Conservation (phyloP, 1,140 invertebrate species). For the Bursaphelenchus mucronatus region DNA sequence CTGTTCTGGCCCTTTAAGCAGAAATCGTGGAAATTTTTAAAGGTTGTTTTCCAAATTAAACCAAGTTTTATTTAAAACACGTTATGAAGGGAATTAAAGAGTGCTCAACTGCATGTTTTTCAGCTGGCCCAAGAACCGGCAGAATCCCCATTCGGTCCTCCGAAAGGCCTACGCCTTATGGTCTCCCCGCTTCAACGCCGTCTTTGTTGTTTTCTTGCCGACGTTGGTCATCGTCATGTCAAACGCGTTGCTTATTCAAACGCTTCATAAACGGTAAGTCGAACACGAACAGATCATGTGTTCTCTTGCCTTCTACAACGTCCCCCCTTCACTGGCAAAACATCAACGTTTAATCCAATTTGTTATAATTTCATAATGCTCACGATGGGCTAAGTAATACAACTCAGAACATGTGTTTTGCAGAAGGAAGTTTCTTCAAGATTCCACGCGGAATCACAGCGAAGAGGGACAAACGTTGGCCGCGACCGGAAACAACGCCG, state of each 20-base stretch:
- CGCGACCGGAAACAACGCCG: background rate
- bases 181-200: constrained; percentile 21
- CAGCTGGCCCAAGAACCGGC: constrained; percentile 15
- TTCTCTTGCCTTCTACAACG: no score
- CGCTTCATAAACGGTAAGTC: constrained; percentile 20
- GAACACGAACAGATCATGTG: background rate
- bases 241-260: constrained; percentile 22
- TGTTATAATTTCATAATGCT: background rate
- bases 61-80: no score
- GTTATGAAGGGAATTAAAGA: no score
- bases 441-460: constrained; percentile 13
- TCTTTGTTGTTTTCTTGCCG: constrained; percentile 28
- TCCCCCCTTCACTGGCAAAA: background rate
- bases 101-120: constrained; percentile 3
- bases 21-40: no score
- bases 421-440: constrained; percentile 19
- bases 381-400: background rate
- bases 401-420: background rate
- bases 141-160: constrained; percentile 14
- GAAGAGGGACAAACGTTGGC: constrained; percentile 2
- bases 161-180: constrained; percentile 15
- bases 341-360: background rate
- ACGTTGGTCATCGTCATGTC: constrained; percentile 23
- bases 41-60: no score
- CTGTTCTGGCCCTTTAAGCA: no score